Evolutionary conservation across 2,888 invertebrate species (phyloP), one percentile per base, ranked within the genome.

Genomic region (Oscheius sp.): DNA sequence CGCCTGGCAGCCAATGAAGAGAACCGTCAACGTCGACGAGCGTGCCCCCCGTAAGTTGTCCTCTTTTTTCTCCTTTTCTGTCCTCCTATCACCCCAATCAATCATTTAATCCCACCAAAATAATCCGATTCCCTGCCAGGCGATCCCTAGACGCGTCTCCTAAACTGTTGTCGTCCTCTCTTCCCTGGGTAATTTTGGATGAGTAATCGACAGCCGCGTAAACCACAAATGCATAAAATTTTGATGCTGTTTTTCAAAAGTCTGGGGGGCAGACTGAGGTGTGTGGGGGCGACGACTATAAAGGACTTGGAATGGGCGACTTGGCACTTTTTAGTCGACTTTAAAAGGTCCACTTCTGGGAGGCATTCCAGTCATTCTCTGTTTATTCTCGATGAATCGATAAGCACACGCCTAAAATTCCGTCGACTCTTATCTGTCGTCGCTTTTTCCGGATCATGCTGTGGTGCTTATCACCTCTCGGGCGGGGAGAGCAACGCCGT

Each of bases 1-100:
- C 73, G 81, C 85, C 35, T 86, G 86, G 86, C 86, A 86, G 82
- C 86, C 86, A 52, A 86, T 86, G 86, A 86, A 86, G 79, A 72
- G 84, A 63, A 69, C 69, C 35, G 78, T 75, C 45, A 77, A 76
- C 43, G 77, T 74, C 45, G 78, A 78, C 43, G 81, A 83, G 18
- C 74, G 81, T 58, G 81, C 83, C 43, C 83, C 85, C 29, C 70
- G 86, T 86, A 63, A 76, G 84, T 77, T 49, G 13, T 18, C 49
- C 16, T 58, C 49, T 2, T 49, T 5, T 52, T 52, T 52, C 6
- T 52, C 16, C 45, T 45, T 9, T 45, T 12, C 16, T 16, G n/a
- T n/a, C n/a, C n/a, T 35, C 35, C 35, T 35, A 35, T 35, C 35
- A 9, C 13, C 21, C 13, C 21, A 49, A 55, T 55, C 21, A 55